Base-by-base conservation (phyloP, 2,113 vertebrate genomes). In the Burhinus bistriatus region DNA sequence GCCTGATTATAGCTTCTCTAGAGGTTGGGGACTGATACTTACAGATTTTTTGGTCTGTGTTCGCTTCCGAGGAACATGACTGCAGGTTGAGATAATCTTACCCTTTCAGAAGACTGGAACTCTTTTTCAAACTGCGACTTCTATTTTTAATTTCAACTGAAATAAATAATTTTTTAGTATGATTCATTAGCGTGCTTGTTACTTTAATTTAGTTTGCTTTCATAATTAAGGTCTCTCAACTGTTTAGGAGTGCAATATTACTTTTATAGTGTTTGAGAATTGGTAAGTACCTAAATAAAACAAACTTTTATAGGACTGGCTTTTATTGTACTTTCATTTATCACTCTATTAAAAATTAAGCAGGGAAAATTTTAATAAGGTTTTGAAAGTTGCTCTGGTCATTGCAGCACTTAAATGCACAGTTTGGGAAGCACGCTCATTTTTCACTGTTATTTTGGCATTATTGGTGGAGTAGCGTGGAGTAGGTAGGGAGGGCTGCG, bases 271-370 rank as follows among this genome's bases (percentile, higher is more conserved):
- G 21, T 64, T 82, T 84, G 49, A 79, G 62, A 82, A 45, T 25
- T 84, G 21, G 4, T 71, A 83, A 89, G 66, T 38, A 82, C 10
- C 0, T 89, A 76, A 91, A 77, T 77, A 87, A 87, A 95, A 10
- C 27, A 44, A 78, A 69, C 42, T 70, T 75, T 84, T 57, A 42
- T 68, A 65, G 26, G 52, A 38, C n/a, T 78, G 19, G 8, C 17
- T 95, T 94, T 91, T 89, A 86, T 79, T 89, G n/a, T 83, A 57
- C 22, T 73, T 95, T 78, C 29, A 19, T 94, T 94, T 86, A 65
- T 89, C 69, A 32, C 23, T 58, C 52, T 42, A 78, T 72, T 82
- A 95, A 91, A 91, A 89, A 87, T 89, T 61, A 75, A 83, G 32
- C 21, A 34, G 27, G 47, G 15, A 54, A 88, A 61, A n/a, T 40